These are phyloP conservation scores for Lacanobia wlatinum DNA, from an alignment of 2,888 invertebrate species.

Conservation along the genomic window DNA sequence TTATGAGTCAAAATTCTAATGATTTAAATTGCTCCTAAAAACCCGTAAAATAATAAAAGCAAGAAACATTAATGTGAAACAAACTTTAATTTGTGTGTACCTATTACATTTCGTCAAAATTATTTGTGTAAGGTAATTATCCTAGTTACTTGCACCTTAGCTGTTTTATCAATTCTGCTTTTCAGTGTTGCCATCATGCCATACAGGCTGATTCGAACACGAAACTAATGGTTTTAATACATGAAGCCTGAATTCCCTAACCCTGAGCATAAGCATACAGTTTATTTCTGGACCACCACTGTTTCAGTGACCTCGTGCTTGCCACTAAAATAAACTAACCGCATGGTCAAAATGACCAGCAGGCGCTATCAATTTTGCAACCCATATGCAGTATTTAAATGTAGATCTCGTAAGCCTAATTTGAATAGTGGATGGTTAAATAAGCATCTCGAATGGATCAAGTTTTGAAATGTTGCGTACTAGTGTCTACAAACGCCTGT, in stretches of 20 bases:
- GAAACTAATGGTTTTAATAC: too few species aligned
- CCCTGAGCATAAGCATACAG: too few species aligned
- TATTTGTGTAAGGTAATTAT: slow-evolving; percentile 17
- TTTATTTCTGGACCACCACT: background rate
- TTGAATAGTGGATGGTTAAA: background rate
- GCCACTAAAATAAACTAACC: background rate
- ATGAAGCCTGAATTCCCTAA: too few species aligned
- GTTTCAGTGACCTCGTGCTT: background rate
- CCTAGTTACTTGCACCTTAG: background rate
- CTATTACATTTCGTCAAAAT: slow-evolving; percentile 1
- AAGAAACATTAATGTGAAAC: slow-evolving; percentile 22
- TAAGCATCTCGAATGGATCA: background rate
- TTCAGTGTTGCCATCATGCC: background rate
- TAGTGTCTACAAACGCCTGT: background rate
- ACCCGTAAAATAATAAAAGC: slow-evolving; percentile 36
- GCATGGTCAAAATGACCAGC: background rate
- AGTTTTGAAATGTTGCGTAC: background rate
- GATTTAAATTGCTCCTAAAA: slow-evolving; percentile 32
- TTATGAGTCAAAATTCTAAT: slow-evolving; percentile 50
- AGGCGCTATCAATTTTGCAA: background rate
- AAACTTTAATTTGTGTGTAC: background rate
- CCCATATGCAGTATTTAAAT: background rate
- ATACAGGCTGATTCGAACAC: background rate
- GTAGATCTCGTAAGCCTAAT: background rate
- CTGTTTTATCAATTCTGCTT: background rate